Conservation (phyloP, 1,140 invertebrate genomes). For the Hyles vespertilio region DNA sequence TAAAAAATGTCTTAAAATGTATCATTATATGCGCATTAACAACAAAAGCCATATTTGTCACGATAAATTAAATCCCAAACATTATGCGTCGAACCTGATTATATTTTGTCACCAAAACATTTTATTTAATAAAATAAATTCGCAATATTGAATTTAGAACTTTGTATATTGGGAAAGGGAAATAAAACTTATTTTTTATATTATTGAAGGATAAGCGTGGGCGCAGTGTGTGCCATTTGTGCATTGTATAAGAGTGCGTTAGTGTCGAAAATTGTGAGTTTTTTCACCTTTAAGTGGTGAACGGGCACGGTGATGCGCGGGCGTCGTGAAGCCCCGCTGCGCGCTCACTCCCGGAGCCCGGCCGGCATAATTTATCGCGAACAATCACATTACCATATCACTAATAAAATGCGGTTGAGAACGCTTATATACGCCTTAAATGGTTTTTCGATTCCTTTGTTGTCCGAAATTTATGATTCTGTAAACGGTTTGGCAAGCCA, state of each 20-base stretch:
- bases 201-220: conserved; percentile 4
- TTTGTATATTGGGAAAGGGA: neutral
- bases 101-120: too few relatives aligned
- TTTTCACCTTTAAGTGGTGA: conserved; percentile 46
- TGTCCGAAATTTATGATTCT: conserved; percentile 62
- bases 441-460: conserved; percentile 68
- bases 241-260: conserved; percentile 24
- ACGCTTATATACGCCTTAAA: conserved; percentile 64
- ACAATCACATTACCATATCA: conserved; percentile 74
- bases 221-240: conserved; percentile 13
- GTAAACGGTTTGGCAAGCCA: conserved; percentile 33
- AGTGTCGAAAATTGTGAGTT: conserved; percentile 56
- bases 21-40: too few relatives aligned
- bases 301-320: conserved; percentile 36
- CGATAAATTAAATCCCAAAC: too few relatives aligned
- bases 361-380: conserved; percentile 68
- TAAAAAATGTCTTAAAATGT: too few relatives aligned
- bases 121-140: too few relatives aligned
- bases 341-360: conserved; percentile 40
- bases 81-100: too few relatives aligned
- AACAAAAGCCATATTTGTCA: too few relatives aligned
- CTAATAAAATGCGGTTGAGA: conserved; percentile 64
- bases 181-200: neutral
- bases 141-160: neutral
- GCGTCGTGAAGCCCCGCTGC: conserved; percentile 57